These are phyloP conservation scores for Podarcis siculus DNA, from an alignment of 2,797 vertebrate species.

Conservation along the genomic window DNA sequence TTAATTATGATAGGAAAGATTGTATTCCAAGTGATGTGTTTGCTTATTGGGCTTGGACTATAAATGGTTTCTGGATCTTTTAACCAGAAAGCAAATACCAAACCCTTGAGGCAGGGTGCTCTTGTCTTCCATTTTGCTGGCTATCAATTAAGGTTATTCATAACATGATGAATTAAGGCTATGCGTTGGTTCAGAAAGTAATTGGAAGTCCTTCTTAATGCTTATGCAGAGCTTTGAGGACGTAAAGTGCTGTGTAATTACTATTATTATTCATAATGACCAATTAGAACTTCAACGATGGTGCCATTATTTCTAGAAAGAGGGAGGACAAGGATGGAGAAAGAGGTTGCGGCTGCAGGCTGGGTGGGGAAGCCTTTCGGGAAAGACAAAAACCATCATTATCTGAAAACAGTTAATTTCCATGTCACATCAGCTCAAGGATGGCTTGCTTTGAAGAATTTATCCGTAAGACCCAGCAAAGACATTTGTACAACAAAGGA, in stretches of 20 bases:
- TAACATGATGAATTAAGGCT: slow-evolving; percentile 16
- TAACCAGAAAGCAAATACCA: not conserved
- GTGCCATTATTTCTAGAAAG: slow-evolving; percentile 41
- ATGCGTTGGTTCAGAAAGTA: slow-evolving; percentile 20
- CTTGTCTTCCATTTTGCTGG: slow-evolving; percentile 40
- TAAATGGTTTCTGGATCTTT: slow-evolving; percentile 3
- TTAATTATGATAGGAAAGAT: not conserved
- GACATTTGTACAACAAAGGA: not conserved
- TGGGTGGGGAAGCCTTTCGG: slow-evolving; percentile 11
- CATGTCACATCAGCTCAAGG: not conserved
- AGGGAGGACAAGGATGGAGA: not conserved
- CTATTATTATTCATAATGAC: slow-evolving; percentile 41
- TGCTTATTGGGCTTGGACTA: not conserved
- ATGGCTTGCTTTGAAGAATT: not conserved
- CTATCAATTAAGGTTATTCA: slow-evolving; percentile 12
- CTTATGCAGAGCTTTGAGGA: slow-evolving; percentile 25
- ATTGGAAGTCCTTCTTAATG: slow-evolving; percentile 21
- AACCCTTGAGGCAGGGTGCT: not conserved
- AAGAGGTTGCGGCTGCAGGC: not conserved
- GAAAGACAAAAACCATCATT: slow-evolving; percentile 10
- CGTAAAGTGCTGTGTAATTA: slow-evolving; percentile 42
- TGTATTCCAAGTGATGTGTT: slow-evolving; percentile 18
- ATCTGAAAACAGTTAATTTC: not conserved
- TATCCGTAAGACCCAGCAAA: not conserved
- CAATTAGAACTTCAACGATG: slow-evolving; percentile 51